Base-by-base conservation (phyloP, 2,797 vertebrate species). In the Notoglanidium macrostoma region DNA sequence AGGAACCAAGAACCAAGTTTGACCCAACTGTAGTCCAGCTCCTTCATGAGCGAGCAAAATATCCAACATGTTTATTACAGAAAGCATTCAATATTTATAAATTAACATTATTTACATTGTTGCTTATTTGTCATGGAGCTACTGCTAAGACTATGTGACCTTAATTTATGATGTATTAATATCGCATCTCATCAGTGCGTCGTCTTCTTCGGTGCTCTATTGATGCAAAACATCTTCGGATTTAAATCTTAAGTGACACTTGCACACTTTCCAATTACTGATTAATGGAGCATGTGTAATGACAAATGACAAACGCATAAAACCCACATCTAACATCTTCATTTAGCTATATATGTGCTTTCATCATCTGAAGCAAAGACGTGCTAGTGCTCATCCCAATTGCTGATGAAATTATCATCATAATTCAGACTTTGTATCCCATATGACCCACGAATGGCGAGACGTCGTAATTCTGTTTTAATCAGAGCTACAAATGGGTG, bases 161-260 rank as follows among this genome's bases (percentile, higher is more conserved):
- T n/a, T 29, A 26, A 63, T 63, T 81, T 44, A 46, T 10, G 26
- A 65, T 65, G 40, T 7, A n/a, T 63, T 82, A 63, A 23, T 35
- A 65, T 49, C 59, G 46, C 14, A 29, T 49, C 79, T 82, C 59
- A 82, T 49, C 59, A 82, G 59, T 19, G 40, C 59, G 46, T n/a
- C 79, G 65, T 82, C 59, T 82, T 82, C 59, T 49, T 46, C 26
- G 8, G 35, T 10, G 59, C 81, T 67, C 73, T 61, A 55, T 57
- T 44, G 85, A 82, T 17, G 79, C 26, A 29, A 63, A 82, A 65
- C 59, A 80, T 73, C 74, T 54, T 57, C 26, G 9, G 74, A n/a
- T 85, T 84, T 86, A 57, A 84, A 77, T 83, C 61, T 76, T 67
- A 87, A 87, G 59, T 67, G 80, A 83, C 79, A 77, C 84, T 86